Percentiles rank a stretch among this genome's conserved stretches.
Evolutionary conservation across 1,140 invertebrate genomes (phyloP).

Genomic region (Sipha flava): DNA sequence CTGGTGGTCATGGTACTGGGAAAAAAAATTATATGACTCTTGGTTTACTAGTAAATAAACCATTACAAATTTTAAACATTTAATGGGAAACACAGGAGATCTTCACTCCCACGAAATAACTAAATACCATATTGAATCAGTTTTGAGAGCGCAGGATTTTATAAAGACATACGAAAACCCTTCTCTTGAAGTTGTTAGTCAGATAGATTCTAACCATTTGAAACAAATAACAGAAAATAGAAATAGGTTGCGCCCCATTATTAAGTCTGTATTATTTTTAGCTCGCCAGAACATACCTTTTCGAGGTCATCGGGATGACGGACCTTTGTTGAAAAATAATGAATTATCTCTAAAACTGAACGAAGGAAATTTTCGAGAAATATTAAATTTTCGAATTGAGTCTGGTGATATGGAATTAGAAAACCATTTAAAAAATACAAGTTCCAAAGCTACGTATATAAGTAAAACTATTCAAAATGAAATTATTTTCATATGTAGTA

Average conservation of each 20-base stretch:
- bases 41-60: conserved; percentile 36
- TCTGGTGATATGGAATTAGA: conserved; percentile 37
- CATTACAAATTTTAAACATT: conserved; percentile 36
- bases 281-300: conserved; percentile 39
- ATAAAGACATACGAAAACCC: conserved; percentile 33
- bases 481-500: conserved; percentile 38
- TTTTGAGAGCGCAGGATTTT: conserved; percentile 36
- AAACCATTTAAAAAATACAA: conserved; percentile 37
- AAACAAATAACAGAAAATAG: conserved; percentile 38
- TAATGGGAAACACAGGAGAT: conserved; percentile 36
- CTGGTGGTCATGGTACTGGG: conserved; percentile 17
- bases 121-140: conserved; percentile 37
- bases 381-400: conserved; percentile 37
- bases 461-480: conserved; percentile 41
- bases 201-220: conserved; percentile 16
- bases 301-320: conserved; percentile 39
- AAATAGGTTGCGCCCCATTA: conserved; percentile 35
- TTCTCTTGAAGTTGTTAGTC: conserved; percentile 19
- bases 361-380: conserved; percentile 40
- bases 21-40: conserved; percentile 33
- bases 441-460: conserved; percentile 38
- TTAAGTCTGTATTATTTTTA: conserved; percentile 38
- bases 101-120: conserved; percentile 33
- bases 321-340: conserved; percentile 24
- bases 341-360: conserved; percentile 22